Conservation (phyloP, 2,888 invertebrate genomes). For the Panorpa germanica region DNA sequence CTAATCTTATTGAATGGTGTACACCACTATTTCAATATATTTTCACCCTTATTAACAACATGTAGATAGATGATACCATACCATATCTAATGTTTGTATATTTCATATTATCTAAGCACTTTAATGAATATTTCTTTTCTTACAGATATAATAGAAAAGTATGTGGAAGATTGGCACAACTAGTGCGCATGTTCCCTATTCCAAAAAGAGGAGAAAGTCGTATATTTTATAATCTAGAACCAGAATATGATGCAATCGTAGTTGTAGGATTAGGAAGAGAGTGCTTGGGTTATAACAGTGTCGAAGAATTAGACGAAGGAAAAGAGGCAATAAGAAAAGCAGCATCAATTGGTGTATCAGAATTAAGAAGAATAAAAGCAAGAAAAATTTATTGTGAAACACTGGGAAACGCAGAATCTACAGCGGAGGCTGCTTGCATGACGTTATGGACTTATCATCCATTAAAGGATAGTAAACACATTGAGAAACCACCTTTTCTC, state of each 20-base stretch:
- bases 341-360: constrained; percentile 32
- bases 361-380: constrained; percentile 28
- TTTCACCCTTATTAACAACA: too few species aligned
- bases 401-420: constrained; percentile 50
- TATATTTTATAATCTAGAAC: constrained; percentile 38
- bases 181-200: constrained; percentile 25
- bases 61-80: too few species aligned
- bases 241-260: constrained; percentile 36
- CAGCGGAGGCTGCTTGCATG: constrained; percentile 50
- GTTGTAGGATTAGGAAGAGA: constrained; percentile 47
- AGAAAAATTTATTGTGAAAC: constrained; percentile 41
- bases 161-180: constrained; percentile 33
- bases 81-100: too few species aligned
- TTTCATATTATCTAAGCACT: too few species aligned
- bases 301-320: constrained; percentile 45
- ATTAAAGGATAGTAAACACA: constrained; percentile 51
- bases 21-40: too few species aligned
- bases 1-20: too few species aligned
- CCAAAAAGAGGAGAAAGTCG: constrained; percentile 17
- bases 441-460: constrained; percentile 45
- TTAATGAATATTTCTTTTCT: too few species aligned
- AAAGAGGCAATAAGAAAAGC: constrained; percentile 49
- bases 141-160: constrained; percentile 33
- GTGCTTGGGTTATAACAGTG: constrained; percentile 34
- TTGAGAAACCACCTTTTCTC: constrained; percentile 20